phyloP scores from a whole-genome alignment of 1,140 invertebrate genomes.

The Lethocerus indicus region DNA sequence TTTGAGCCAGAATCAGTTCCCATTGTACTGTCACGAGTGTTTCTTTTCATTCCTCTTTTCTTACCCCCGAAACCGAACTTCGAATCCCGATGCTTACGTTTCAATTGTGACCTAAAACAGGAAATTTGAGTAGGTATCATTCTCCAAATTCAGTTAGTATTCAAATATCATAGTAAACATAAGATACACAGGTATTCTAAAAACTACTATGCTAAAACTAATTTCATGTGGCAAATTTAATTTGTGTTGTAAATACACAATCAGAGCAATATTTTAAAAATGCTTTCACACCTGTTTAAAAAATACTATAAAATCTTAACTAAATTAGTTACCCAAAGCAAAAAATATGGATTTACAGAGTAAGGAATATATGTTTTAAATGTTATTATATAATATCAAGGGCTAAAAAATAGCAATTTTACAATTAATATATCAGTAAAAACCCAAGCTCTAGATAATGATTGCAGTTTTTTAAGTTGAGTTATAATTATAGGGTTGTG shows the following conservation, averaged over 20 bases:
- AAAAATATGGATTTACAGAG: too few relatives aligned
- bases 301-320: too few relatives aligned
- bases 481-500: too few relatives aligned
- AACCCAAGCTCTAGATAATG: too few relatives aligned
- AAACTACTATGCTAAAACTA: background rate
- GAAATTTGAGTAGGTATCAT: constrained; percentile 3
- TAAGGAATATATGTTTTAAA: too few relatives aligned
- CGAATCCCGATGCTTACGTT: constrained; percentile 57
- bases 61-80: constrained; percentile 94
- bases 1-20: constrained; percentile 20
- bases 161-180: background rate
- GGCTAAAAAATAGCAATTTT: too few relatives aligned
- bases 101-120: constrained; percentile 24
- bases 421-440: too few relatives aligned
- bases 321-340: too few relatives aligned
- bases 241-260: background rate
- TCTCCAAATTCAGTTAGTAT: background rate
- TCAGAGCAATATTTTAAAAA: too few relatives aligned
- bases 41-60: constrained; percentile 77
- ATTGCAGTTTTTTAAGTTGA: too few relatives aligned
- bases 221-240: background rate
- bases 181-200: background rate
- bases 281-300: too few relatives aligned
- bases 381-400: too few relatives aligned
- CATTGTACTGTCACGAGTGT: constrained; percentile 62